phyloP scores from a whole-genome alignment of 2,797 vertebrate species.

The Mallotus villosus region DNA sequence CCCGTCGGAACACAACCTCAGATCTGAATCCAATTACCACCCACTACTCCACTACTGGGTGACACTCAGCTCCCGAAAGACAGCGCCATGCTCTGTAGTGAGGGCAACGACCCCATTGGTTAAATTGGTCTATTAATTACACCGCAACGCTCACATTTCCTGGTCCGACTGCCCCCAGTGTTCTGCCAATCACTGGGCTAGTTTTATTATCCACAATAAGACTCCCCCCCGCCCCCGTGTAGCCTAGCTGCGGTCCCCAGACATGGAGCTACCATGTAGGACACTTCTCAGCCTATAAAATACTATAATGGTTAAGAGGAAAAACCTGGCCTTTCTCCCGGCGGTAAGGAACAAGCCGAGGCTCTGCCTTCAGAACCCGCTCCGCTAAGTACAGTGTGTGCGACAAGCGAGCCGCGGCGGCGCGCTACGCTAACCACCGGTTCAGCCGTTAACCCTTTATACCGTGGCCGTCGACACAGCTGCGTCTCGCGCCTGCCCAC shows the following conservation, averaged over 20 bases:
- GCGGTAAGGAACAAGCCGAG: neutral
- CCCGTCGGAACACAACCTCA: neutral
- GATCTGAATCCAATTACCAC: neutral
- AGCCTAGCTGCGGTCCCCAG: neutral
- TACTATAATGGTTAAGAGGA: neutral
- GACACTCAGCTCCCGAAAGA: neutral
- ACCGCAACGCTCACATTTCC: neutral
- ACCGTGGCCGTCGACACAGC: neutral
- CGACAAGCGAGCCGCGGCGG: too few relatives aligned
- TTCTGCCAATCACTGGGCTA: neutral
- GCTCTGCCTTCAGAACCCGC: neutral
- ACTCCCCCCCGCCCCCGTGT: neutral
- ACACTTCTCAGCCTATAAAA: neutral
- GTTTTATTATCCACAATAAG: neutral
- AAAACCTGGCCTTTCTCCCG: too few relatives aligned
- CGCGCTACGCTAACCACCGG: too few relatives aligned
- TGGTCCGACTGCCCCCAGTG: neutral
- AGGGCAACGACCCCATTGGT: neutral
- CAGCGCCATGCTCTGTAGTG: neutral
- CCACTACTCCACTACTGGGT: neutral
- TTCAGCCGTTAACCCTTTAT: neutral
- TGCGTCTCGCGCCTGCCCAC: neutral
- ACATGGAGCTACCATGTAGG: neutral
- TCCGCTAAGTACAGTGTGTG: neutral
- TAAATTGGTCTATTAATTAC: constrained; percentile 14